Percentiles rank a stretch among this genome's conserved stretches.
Conservation (phyloP, 1,140 invertebrate genomes). For the Drosophila mauritiana region DNA sequence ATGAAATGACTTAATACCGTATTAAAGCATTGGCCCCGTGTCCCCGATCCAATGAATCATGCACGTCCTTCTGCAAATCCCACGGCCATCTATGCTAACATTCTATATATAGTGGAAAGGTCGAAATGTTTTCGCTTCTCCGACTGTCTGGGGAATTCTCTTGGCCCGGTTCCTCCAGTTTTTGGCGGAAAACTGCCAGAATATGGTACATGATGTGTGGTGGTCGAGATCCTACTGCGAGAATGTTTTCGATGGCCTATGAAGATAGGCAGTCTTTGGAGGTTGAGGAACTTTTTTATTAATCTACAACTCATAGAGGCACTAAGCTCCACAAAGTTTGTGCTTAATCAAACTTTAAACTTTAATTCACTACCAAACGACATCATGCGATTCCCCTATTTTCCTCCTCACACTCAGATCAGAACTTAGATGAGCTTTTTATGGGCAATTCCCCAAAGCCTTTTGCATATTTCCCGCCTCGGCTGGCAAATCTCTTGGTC, state of each 20-base stretch:
- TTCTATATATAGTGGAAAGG: slow-evolving; percentile 35
- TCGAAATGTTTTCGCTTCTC: slow-evolving; percentile 35
- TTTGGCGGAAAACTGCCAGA: slow-evolving; percentile 37
- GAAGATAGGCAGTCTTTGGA: slow-evolving; percentile 2
- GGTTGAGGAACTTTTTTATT: background rate
- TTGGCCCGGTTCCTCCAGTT: slow-evolving; percentile 17
- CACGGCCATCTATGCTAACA: slow-evolving; percentile 51
- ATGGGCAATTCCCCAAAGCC: slow-evolving; percentile 33
- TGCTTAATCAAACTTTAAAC: slow-evolving; percentile 24
- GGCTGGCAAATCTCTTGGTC: slow-evolving; percentile 52
- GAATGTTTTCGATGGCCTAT: background rate
- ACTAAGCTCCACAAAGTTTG: background rate
- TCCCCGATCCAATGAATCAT: slow-evolving; percentile 60
- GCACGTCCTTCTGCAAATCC: slow-evolving; percentile 47
- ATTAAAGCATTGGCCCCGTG: slow-evolving; percentile 62
- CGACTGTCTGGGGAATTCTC: slow-evolving; percentile 23
- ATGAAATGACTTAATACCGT: slow-evolving; percentile 77
- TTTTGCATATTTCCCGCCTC: slow-evolving; percentile 58
- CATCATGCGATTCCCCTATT: slow-evolving; percentile 4
- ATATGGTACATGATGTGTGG: slow-evolving; percentile 38
- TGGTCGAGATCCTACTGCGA: slow-evolving; percentile 12
- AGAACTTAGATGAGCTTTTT: slow-evolving; percentile 48
- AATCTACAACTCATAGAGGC: background rate
- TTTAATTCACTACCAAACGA: slow-evolving; percentile 8
- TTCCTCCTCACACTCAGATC: slow-evolving; percentile 4